These are phyloP conservation scores for Sminthurinus aureus DNA, from an alignment of 2,888 invertebrate genomes.

Conservation along the genomic window DNA sequence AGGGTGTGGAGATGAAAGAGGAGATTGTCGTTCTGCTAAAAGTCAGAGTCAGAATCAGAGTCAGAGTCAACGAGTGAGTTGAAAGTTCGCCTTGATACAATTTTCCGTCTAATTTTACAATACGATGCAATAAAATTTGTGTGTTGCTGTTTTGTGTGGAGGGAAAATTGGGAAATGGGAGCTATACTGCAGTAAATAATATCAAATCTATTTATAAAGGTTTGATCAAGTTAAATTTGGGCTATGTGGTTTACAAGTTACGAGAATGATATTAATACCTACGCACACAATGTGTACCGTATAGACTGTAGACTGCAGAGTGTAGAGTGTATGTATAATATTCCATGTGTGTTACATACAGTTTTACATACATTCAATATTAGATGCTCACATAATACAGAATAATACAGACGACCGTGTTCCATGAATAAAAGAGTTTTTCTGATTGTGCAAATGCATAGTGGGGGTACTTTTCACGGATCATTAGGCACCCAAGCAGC, in stretches of 20 bases:
- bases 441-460: constrained; percentile 31
- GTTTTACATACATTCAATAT: background rate
- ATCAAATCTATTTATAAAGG: constrained; percentile 32
- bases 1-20: background rate
- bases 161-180: background rate
- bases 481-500: constrained; percentile 29
- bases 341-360: background rate
- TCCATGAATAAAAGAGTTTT: constrained; percentile 15
- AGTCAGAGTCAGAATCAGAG: constrained; percentile 13
- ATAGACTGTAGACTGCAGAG: background rate
- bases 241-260: constrained; percentile 18
- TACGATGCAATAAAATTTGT: background rate
- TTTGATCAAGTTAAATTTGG: constrained; percentile 31
- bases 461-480: constrained; percentile 24
- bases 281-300: background rate
- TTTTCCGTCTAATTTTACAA: constrained; percentile 28
- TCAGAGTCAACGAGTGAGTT: background rate
- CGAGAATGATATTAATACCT: background rate
- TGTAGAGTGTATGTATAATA: background rate
- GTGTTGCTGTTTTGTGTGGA: background rate
- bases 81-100: background rate
- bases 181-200: constrained; percentile 15
- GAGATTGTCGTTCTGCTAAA: background rate
- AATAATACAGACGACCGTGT: background rate
- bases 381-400: too few species aligned